Percentiles rank a stretch among this genome's conserved stretches.
phyloP scores from a whole-genome alignment of 2,888 invertebrate species.

The Neuroscelio doddi region DNA sequence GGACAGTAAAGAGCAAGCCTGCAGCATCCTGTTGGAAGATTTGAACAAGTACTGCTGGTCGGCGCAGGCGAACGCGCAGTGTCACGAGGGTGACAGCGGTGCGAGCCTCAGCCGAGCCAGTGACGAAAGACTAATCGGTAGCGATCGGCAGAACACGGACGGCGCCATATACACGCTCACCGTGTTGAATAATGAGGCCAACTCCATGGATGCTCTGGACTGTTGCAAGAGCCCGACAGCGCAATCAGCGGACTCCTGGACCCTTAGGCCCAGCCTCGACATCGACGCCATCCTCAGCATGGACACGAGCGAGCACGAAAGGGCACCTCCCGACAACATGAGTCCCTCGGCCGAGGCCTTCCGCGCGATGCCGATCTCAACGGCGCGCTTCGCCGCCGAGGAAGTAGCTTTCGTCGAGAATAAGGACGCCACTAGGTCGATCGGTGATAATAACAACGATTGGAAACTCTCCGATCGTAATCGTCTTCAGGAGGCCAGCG shows the following conservation, averaged over 20 bases:
- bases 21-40: conserved; percentile 80
- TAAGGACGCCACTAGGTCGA: conserved; percentile 73
- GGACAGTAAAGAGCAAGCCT: conserved; percentile 64
- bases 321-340: conserved; percentile 76
- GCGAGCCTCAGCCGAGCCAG: conserved; percentile 72
- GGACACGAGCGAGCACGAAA: conserved; percentile 76
- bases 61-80: conserved; percentile 62
- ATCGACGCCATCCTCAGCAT: conserved; percentile 86
- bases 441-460: conserved; percentile 82
- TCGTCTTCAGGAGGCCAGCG: conserved; percentile 55
- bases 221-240: conserved; percentile 73
- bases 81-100: conserved; percentile 71
- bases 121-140: conserved; percentile 72
- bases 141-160: conserved; percentile 73
- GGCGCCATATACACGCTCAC: conserved; percentile 87
- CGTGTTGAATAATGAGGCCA: conserved; percentile 83
- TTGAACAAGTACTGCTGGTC: conserved; percentile 88
- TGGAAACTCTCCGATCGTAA: conserved; percentile 87
- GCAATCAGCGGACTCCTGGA: conserved; percentile 77
- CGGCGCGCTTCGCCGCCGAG: conserved; percentile 75
- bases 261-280: conserved; percentile 80
- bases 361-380: conserved; percentile 47
- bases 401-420: conserved; percentile 83
- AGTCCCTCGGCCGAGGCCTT: conserved; percentile 58
- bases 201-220: conserved; percentile 69